These are phyloP conservation scores for Madoqua kirkii DNA, from an alignment of 2,113 vertebrate genomes.

Conservation along the genomic window DNA sequence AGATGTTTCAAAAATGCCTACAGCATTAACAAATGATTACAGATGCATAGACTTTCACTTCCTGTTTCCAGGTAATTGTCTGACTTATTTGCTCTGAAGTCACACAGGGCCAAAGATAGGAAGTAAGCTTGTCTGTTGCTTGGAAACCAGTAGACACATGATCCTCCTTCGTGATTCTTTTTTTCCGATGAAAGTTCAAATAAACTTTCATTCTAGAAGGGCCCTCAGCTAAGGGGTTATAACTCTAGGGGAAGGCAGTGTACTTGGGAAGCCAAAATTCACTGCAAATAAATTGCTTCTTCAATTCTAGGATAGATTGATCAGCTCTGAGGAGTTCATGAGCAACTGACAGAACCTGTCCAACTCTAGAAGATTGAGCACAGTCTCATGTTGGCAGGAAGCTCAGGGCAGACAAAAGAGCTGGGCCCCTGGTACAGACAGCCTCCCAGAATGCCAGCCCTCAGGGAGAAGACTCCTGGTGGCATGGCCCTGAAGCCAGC, in stretches of 20 bases:
- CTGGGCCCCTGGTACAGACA: too few species aligned
- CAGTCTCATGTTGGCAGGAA: neutral
- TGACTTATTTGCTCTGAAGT: constrained; percentile 19
- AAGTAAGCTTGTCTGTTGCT: neutral
- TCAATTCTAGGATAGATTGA: neutral
- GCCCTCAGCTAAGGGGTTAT: neutral
- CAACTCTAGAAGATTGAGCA: neutral
- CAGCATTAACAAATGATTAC: neutral
- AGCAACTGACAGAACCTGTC: neutral
- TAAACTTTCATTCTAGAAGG: neutral
- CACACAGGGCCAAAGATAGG: neutral
- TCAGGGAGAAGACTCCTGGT: neutral
- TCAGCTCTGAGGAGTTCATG: neutral
- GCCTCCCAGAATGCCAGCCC: neutral
- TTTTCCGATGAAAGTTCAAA: constrained; percentile 10
- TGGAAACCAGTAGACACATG: neutral
- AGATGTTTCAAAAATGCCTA: neutral
- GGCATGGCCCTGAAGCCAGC: neutral
- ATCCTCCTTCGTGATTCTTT: neutral
- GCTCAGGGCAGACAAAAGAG: neutral
- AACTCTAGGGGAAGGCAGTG: neutral
- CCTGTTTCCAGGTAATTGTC: constrained; percentile 43
- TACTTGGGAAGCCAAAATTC: neutral
- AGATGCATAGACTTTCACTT: neutral
- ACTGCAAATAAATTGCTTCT: neutral